Conservation (phyloP, 2,797 vertebrate genomes). For the Meriones psammophilus region DNA sequence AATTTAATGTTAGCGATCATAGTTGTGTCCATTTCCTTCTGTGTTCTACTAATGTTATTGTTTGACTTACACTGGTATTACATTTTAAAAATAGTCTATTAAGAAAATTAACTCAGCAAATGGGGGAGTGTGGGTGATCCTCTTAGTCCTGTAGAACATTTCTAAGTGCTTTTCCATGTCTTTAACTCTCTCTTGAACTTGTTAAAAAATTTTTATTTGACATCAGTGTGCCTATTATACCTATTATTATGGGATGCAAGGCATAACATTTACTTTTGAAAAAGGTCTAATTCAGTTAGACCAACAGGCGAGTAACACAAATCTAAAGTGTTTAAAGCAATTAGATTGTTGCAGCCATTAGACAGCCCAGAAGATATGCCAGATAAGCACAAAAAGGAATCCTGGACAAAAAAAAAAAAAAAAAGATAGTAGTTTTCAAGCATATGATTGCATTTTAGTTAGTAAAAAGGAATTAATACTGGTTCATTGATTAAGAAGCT, state of each 20-base stretch:
- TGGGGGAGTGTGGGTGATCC: background rate
- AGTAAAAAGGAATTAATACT: background rate
- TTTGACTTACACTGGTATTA: background rate
- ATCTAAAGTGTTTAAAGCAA: constrained; percentile 35
- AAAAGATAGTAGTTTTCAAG: background rate
- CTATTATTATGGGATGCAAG: background rate
- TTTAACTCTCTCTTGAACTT: background rate
- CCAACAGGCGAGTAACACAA: background rate
- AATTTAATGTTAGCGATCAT: constrained; percentile 24
- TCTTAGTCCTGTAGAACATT: background rate
- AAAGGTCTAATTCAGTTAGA: constrained; percentile 16
- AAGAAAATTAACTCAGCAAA: constrained; percentile 37
- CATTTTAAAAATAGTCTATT: constrained; percentile 13
- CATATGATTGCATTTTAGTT: background rate
- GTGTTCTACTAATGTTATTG: background rate
- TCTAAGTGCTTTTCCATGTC: background rate
- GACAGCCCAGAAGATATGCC: background rate
- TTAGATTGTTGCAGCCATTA: background rate
- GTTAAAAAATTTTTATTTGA: constrained; percentile 29
- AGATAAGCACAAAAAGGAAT: background rate
- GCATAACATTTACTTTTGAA: background rate
- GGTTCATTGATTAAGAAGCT: background rate
- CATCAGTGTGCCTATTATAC: background rate
- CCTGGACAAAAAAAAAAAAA: background rate
- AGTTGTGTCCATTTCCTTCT: constrained; percentile 38